These are phyloP conservation scores for Ferdinandea cuprea DNA, from an alignment of 2,888 invertebrate species.

Conservation along the genomic window DNA sequence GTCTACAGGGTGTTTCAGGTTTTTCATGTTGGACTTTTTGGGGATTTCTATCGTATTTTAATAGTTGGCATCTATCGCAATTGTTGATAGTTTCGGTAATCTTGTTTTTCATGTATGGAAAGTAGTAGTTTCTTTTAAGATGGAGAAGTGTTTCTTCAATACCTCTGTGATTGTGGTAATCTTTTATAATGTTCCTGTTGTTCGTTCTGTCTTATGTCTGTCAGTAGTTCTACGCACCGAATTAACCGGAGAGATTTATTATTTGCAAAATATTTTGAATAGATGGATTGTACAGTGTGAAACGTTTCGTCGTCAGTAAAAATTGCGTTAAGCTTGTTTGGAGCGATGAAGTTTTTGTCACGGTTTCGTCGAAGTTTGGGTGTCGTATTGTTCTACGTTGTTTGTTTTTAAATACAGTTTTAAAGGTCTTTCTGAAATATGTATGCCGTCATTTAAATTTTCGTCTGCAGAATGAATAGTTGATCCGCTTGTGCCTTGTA, in stretches of 20 bases:
- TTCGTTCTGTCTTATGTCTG: neutral
- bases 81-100: slow-evolving; percentile 72
- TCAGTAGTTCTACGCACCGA: neutral
- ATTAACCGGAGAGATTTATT: neutral
- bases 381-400: neutral
- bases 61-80: slow-evolving; percentile 52
- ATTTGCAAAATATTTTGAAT: neutral
- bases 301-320: slow-evolving; percentile 4
- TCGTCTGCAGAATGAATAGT: slow-evolving; percentile 2
- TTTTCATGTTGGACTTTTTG: slow-evolving; percentile 61
- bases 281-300: neutral
- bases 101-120: slow-evolving; percentile 64
- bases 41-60: slow-evolving; percentile 70
- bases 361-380: neutral
- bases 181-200: neutral
- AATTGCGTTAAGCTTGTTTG: neutral
- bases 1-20: slow-evolving; percentile 53
- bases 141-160: no score
- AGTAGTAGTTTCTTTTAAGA: neutral
- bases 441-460: slow-evolving; percentile 8
- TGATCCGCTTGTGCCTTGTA: neutral
- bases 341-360: neutral
- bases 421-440: neutral
- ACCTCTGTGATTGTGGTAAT: slow-evolving; percentile 2
- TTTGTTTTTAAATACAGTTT: neutral